phyloP scores from a whole-genome alignment of 2,888 invertebrate species.

The Leptopilina syphax region DNA sequence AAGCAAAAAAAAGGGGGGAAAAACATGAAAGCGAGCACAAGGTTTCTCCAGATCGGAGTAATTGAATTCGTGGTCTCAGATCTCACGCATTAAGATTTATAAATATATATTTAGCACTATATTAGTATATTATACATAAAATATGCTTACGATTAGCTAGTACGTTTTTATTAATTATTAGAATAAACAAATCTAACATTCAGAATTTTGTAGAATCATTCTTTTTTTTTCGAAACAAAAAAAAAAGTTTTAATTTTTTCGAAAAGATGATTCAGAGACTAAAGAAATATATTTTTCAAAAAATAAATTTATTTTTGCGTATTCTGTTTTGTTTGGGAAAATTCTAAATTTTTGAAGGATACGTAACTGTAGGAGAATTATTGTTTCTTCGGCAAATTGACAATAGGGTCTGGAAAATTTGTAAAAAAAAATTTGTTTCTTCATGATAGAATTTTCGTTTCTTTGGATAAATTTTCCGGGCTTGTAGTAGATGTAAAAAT shows the following conservation, averaged over 20 bases:
- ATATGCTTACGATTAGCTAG: slow-evolving; percentile 65
- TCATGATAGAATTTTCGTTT: not conserved
- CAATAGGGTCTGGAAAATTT: slow-evolving; percentile 11
- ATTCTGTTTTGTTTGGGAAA: too few relatives aligned
- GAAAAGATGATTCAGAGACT: too few relatives aligned
- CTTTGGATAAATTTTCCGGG: slow-evolving; percentile 2
- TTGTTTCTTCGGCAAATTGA: not conserved
- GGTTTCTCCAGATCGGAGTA: slow-evolving; percentile 61
- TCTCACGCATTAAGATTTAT: slow-evolving; percentile 69
- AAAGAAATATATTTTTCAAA: slow-evolving; percentile 51
- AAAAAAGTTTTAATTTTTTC: too few relatives aligned
- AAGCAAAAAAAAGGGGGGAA: slow-evolving; percentile 49
- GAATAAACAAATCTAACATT: slow-evolving; percentile 64
- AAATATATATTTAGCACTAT: slow-evolving; percentile 59
- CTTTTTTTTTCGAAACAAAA: not conserved
- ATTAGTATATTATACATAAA: slow-evolving; percentile 65
- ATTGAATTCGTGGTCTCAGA: slow-evolving; percentile 73
- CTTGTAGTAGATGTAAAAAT: not conserved
- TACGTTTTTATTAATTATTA: slow-evolving; percentile 58
- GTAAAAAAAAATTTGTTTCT: not conserved
- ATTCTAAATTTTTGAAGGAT: slow-evolving; percentile 28
- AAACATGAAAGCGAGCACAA: slow-evolving; percentile 55
- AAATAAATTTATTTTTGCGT: slow-evolving; percentile 63
- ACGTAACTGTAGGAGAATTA: slow-evolving; percentile 14
- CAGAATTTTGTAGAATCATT: slow-evolving; percentile 57